Evolutionary conservation across 2,797 vertebrate species (phyloP), one percentile per base, ranked within the genome.

Genomic region (Liparis tanakae): DNA sequence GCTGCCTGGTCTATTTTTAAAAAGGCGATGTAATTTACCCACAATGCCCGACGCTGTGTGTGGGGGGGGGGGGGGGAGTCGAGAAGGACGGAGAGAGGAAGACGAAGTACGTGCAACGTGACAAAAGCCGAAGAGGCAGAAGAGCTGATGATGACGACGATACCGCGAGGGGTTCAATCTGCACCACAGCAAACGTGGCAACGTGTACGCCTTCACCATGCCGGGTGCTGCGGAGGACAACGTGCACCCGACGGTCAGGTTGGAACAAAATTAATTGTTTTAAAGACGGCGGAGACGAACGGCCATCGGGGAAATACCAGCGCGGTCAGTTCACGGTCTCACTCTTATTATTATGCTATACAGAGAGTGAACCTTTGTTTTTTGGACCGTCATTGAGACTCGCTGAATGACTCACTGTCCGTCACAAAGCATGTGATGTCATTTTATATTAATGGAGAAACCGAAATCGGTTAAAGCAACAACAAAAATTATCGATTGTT

Each of bases 1-100:
- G 83, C 84, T 76, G 87, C 62, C 78, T 83, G 87, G 84, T 87
- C 91, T 93, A 93, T 93, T 94, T 94, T 92, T 93, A 93, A 91
- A 80, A 90, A 89, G 82, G 81, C 87, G 80, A 92, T 92, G 91
- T 89, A 92, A 92, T 94, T 92, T 91, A 92, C 78, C 88, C 89
- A 89, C 86, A 92, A 79, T 78, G 85, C 76, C 88, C 91, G 88
- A 90, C 76, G 74, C 87, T 86, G 85, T 82, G n/a, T n/a, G n/a
- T n/a, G n/a, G 3, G 69, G 54, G 59, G 55, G 67, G 58, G 58
- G 58, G 43, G 41, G 67, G 41, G 25, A 76, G 85, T 79, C 58
- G 64, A 76, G 75, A 74, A 66, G 66, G 70, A 77, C 59, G 72
- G 83, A 79, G 77, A 2, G 50, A 55, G 44, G 66, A 55, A 73